Conservation (phyloP, 2,797 vertebrate genomes). For the Centroberyx gerrardi region DNA sequence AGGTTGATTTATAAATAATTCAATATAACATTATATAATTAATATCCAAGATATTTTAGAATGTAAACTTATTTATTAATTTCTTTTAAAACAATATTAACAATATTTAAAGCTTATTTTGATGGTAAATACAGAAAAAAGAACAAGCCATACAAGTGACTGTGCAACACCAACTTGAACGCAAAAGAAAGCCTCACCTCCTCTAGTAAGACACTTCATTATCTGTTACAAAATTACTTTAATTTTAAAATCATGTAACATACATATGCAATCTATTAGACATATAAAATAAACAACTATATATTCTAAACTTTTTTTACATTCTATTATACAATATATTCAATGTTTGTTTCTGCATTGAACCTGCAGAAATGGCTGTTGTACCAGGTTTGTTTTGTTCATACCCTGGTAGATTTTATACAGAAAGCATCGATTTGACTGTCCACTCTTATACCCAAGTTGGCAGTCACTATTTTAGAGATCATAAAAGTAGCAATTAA, state of each 20-base stretch:
- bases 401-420: constrained; percentile 63
- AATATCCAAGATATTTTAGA: constrained; percentile 79
- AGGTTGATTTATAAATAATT: constrained; percentile 83
- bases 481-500: constrained; percentile 55
- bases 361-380: constrained; percentile 82
- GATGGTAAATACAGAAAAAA: constrained; percentile 81
- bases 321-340: constrained; percentile 86
- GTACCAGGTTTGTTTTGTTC: constrained; percentile 71
- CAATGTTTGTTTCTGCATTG: constrained; percentile 77
- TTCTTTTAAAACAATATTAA: constrained; percentile 84
- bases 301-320: constrained; percentile 78
- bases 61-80: constrained; percentile 84
- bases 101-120: constrained; percentile 86
- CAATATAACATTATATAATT: constrained; percentile 73
- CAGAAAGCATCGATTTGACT: constrained; percentile 64
- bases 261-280: constrained; percentile 83
- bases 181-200: constrained; percentile 73
- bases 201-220: constrained; percentile 88
- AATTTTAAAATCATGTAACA: constrained; percentile 85
- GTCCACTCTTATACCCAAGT: constrained; percentile 39
- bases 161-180: constrained; percentile 83
- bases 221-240: constrained; percentile 89
- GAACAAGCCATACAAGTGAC: constrained; percentile 80
- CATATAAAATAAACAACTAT: constrained; percentile 89
- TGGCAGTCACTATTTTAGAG: constrained; percentile 59